Evolutionary conservation across 1,140 invertebrate species (phyloP).

Genomic region (Bombus pyrosoma): DNA sequence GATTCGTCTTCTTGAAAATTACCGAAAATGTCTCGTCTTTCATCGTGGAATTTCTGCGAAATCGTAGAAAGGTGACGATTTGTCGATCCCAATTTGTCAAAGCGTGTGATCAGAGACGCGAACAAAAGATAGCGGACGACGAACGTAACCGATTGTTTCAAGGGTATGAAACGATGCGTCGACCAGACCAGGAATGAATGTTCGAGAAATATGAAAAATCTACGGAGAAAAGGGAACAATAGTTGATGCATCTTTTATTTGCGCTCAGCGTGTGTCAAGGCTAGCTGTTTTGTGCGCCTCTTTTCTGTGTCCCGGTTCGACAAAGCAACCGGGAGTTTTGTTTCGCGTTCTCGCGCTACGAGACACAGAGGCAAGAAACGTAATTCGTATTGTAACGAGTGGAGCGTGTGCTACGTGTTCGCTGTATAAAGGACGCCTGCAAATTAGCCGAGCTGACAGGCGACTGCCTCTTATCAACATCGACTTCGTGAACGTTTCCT

Average conservation of each 20-base stretch:
- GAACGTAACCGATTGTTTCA: slow-evolving; percentile 31
- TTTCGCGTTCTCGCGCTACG: neutral
- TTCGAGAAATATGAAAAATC: slow-evolving; percentile 34
- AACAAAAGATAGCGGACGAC: neutral
- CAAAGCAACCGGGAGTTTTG: slow-evolving; percentile 14
- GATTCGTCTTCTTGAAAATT: neutral
- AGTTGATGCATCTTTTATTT: slow-evolving; percentile 51
- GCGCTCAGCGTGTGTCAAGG: slow-evolving; percentile 47
- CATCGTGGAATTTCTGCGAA: neutral
- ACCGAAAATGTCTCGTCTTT: neutral
- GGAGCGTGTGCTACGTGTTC: neutral
- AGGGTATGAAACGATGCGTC: slow-evolving; percentile 16
- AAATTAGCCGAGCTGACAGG: slow-evolving; percentile 15
- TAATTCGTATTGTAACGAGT: neutral
- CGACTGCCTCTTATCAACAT: neutral
- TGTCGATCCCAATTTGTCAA: neutral
- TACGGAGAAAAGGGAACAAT: slow-evolving; percentile 34
- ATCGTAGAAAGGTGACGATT: neutral
- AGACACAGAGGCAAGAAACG: neutral
- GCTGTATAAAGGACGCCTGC: slow-evolving; percentile 11
- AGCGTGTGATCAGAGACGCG: neutral
- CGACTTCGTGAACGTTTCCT: neutral
- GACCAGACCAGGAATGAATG: slow-evolving; percentile 7
- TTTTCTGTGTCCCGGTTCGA: neutral
- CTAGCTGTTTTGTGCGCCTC: neutral